phyloP scores from a whole-genome alignment of 1,140 invertebrate species.

The Plutomurus gul region DNA sequence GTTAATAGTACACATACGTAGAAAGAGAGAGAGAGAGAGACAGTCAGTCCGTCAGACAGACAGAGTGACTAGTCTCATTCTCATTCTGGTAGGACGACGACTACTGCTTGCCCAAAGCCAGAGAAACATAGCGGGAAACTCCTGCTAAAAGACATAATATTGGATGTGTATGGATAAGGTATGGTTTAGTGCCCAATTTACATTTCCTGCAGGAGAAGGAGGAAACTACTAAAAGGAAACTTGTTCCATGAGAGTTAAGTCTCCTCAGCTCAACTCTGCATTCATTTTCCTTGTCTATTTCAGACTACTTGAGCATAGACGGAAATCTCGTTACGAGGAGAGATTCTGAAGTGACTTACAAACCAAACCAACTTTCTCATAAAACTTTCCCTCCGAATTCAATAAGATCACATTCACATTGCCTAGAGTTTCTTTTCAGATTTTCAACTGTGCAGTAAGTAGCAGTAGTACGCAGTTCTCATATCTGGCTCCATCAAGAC shows the following conservation, averaged over 20 bases:
- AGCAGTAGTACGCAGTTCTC: background rate
- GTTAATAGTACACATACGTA: too few species aligned
- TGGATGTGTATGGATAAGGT: constrained; percentile 21
- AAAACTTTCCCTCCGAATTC: constrained; percentile 14
- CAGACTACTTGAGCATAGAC: constrained; percentile 15
- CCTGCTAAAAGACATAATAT: background rate
- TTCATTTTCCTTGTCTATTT: constrained; percentile 10
- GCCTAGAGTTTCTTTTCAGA: constrained; percentile 15
- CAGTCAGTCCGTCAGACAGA: too few species aligned
- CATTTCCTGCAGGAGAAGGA: constrained; percentile 23
- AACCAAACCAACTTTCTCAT: constrained; percentile 29
- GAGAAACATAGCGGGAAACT: background rate
- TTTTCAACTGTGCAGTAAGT: background rate
- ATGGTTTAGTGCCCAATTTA: constrained; percentile 24
- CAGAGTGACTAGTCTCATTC: too few species aligned
- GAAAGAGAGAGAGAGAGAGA: too few species aligned
- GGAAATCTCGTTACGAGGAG: constrained; percentile 24
- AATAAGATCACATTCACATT: constrained; percentile 28
- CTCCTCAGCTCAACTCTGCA: background rate
- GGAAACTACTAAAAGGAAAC: constrained; percentile 29
- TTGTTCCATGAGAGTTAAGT: constrained; percentile 26
- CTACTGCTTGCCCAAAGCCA: too few species aligned
- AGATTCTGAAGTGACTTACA: constrained; percentile 29
- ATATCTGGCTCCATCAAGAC: too few species aligned
- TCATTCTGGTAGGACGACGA: too few species aligned